Base-by-base conservation (phyloP, 1,140 invertebrate genomes). In the Melitaea cinxia region DNA sequence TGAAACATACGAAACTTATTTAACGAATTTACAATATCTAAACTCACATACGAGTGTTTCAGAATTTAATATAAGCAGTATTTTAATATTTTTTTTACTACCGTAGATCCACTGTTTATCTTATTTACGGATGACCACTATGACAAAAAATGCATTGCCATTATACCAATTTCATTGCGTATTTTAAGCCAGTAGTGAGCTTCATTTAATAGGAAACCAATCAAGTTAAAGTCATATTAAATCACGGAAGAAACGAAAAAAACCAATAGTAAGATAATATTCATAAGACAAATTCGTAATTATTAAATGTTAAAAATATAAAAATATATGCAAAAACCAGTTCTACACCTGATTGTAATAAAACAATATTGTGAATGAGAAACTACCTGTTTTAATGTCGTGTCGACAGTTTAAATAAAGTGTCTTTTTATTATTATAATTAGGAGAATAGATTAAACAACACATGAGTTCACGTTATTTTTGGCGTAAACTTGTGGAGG, bases 331-430 rank as follows among this genome's bases (percentile, higher is more conserved):
- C 23, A 28, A 14, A 47, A 57, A 39, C 24, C 35, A 42, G 42
- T 57, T 47, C 19, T 12, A 28, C 19, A 47, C 42, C 33, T 42
- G 37, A 57, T 57, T 39, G 15, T n/a, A 26, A 56, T 57, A 57
- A 57, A 57, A 45, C 55, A 47, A 45, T 28, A 47, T 57, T 47
- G 21, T 57, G 33, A 56, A 56, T 56, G 53, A 56, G 23, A 47
- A 39, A 57, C 35, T 57, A 57, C 39, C 37, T 45, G 39, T 24
- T 45, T n/a, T 42, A 39, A 1, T 39, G 39, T 42, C 7, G 37
- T 17, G 37, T 57, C 23, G 55, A 28, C 39, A 45, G 23, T 47
- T 45, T 45, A 17, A 57, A 45, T 45, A 57, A n/a, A 42, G 15
- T 5, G 4, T 42, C 9, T 42, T 6, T 42, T 4, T 4, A 15